phyloP scores from a whole-genome alignment of 2,888 invertebrate species.

The Cactoblastis cactorum region DNA sequence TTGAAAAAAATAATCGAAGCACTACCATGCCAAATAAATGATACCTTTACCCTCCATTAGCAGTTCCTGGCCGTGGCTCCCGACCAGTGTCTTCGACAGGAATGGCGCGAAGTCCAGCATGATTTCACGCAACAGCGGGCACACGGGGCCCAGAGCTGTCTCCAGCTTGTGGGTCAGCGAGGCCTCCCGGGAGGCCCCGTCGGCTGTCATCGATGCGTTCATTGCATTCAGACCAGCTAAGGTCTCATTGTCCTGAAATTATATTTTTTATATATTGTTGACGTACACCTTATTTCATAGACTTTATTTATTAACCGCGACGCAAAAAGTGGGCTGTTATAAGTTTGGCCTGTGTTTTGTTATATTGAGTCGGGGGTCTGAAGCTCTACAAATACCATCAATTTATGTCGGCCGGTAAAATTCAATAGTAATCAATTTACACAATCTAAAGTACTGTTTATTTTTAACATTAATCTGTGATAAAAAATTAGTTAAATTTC shows the following conservation, averaged over 20 bases:
- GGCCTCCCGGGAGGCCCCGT: constrained; percentile 84
- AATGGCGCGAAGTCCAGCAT: constrained; percentile 99
- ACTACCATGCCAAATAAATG: constrained; percentile 37
- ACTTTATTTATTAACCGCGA: too few relatives aligned
- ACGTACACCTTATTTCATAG: too few relatives aligned
- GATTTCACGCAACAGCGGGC: constrained; percentile 97
- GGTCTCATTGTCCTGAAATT: constrained; percentile 57
- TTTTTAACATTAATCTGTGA: too few relatives aligned
- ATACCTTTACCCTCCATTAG: constrained; percentile 94
- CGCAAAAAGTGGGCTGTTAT: too few relatives aligned
- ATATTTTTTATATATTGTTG: too few relatives aligned
- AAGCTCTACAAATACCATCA: too few relatives aligned
- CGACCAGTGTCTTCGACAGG: constrained; percentile 97
- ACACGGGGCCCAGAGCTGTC: constrained; percentile 97
- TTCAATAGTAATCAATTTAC: too few relatives aligned
- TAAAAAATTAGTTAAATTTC: too few relatives aligned
- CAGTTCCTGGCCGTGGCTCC: constrained; percentile 99
- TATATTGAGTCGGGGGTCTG: too few relatives aligned
- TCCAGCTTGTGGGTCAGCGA: constrained; percentile 98
- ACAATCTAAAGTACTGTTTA: too few relatives aligned
- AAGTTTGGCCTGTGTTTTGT: too few relatives aligned
- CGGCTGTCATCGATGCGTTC: constrained; percentile 52
- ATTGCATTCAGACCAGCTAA: constrained; percentile 57
- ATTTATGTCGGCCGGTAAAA: too few relatives aligned
- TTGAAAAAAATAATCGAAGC: constrained; percentile 9